Conservation (phyloP, 1,140 invertebrate species). For the Drosophila albomicans region DNA sequence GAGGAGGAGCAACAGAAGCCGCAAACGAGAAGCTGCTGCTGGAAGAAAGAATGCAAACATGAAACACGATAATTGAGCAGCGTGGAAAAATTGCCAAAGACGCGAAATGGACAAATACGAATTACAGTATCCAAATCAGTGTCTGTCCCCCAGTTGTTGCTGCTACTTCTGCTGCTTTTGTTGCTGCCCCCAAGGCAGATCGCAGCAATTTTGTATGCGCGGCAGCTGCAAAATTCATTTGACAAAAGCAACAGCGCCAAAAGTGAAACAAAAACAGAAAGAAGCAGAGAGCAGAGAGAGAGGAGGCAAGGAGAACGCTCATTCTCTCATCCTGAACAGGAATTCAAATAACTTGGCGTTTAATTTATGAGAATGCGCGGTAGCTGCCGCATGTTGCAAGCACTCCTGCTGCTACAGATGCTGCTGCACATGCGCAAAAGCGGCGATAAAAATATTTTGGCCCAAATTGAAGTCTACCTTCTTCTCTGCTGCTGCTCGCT, state of each 20-base stretch:
- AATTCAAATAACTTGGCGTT: conserved; percentile 83
- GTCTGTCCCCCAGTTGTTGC: conserved; percentile 46
- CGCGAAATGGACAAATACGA: conserved; percentile 83
- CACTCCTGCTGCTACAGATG: conserved; percentile 10
- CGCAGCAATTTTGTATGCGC: conserved; percentile 63
- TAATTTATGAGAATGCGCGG: conserved; percentile 83
- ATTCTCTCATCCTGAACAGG: conserved; percentile 37
- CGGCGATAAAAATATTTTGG: conserved; percentile 81
- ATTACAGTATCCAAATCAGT: conserved; percentile 83
- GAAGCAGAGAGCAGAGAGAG: not conserved
- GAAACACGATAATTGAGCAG: conserved; percentile 83
- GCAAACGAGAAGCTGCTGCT: conserved; percentile 10
- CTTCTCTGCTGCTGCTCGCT: conserved; percentile 12
- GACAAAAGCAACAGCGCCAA: conserved; percentile 71
- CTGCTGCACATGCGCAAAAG: conserved; percentile 46
- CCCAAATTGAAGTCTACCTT: conserved; percentile 73
- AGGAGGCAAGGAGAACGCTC: too few relatives aligned
- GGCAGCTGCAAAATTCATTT: conserved; percentile 82
- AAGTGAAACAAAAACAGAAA: conserved; percentile 60
- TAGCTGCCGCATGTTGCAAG: conserved; percentile 53
- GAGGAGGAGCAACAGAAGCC: conserved; percentile 38
- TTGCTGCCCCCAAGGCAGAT: conserved; percentile 16
- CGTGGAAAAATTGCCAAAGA: conserved; percentile 83
- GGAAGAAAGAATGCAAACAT: conserved; percentile 72
- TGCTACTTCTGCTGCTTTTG: conserved; percentile 17